Evolutionary conservation across 2,113 vertebrate genomes (phyloP), one percentile per base, ranked within the genome.

Genomic region (Scopus umbretta): DNA sequence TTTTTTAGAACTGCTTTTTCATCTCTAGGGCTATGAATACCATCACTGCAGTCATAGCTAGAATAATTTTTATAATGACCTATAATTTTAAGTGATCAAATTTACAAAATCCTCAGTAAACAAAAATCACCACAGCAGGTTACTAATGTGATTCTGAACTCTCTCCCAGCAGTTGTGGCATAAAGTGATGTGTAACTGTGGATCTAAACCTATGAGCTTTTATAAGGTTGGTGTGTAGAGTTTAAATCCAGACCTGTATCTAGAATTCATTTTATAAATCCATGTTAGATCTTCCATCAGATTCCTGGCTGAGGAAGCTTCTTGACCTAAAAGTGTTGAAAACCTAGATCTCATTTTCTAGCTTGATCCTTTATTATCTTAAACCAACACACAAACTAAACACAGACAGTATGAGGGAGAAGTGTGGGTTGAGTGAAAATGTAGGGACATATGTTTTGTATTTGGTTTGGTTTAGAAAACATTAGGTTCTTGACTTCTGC

Each of bases 321-420:
- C 52, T 86, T 76, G 47, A 81, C 4, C 6, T 68, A 17, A n/a
- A 88, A 42, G 13, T 58, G 21, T 11, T 80, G 59, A 74, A 74
- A 93, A 89, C 72, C 47, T 58, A 81, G 17, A 68, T 67, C 10
- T 67, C 29, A 49, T 91, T 84, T 94, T 49, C 47, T 65, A 15
- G 5, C 0, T 0, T 27, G 52, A 75, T 8, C 1, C 0, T 53
- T 86, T 45, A 34, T 45, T 74, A 10, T 50, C 43, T 84, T 74
- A 84, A 92, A 59, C 7, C 4, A 79, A 65, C 47, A 38, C 4
- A 63, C 27, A 88, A 32, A 70, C 27, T 49, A 67, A 84, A 79
- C 34, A 56, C 25, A 61, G 34, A 23, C 18, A 65, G 9, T 22
- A 65, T 22, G n/a, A 63, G 2, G 19, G 34, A 47, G 55, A 61